Conservation (phyloP, 2,888 invertebrate species). For the Epinotia ramella region DNA sequence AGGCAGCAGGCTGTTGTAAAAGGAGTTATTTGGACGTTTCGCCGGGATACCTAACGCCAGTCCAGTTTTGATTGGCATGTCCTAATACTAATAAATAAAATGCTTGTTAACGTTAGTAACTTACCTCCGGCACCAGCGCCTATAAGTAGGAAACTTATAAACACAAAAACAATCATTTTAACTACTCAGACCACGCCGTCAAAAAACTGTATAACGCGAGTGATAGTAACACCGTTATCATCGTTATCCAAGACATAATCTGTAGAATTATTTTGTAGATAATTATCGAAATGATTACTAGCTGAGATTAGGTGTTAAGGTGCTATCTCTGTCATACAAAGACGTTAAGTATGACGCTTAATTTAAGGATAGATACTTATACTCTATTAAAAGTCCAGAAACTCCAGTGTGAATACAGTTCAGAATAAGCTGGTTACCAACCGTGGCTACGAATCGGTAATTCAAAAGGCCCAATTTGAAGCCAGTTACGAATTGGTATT, state of each 20-base stretch:
- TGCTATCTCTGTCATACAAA: background rate
- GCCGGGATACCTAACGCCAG: no score
- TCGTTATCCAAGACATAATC: conserved; percentile 9
- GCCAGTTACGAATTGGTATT: no score
- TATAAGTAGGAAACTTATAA: conserved; percentile 24
- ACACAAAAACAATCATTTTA: conserved; percentile 35
- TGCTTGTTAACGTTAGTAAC: background rate
- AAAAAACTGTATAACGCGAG: conserved; percentile 6
- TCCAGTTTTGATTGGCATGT: no score
- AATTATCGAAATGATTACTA: conserved; percentile 4
- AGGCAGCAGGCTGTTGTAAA: no score
- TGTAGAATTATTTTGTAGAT: conserved; percentile 24
- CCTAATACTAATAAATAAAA: no score
- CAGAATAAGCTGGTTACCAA: no score
- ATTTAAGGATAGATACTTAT: background rate
- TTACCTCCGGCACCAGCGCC: conserved; percentile 36
- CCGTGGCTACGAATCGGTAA: no score
- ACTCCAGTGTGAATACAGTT: no score
- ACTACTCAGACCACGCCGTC: background rate
- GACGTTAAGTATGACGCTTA: background rate
- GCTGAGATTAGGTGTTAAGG: background rate
- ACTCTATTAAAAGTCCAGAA: no score
- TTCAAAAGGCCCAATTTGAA: no score
- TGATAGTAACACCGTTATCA: conserved; percentile 17
- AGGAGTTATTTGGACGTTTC: no score